A percentile compares a stretch with the other conserved stretches of the same genome.
phyloP scores from a whole-genome alignment of 2,113 vertebrate genomes.

The Pteronura brasiliensis region DNA sequence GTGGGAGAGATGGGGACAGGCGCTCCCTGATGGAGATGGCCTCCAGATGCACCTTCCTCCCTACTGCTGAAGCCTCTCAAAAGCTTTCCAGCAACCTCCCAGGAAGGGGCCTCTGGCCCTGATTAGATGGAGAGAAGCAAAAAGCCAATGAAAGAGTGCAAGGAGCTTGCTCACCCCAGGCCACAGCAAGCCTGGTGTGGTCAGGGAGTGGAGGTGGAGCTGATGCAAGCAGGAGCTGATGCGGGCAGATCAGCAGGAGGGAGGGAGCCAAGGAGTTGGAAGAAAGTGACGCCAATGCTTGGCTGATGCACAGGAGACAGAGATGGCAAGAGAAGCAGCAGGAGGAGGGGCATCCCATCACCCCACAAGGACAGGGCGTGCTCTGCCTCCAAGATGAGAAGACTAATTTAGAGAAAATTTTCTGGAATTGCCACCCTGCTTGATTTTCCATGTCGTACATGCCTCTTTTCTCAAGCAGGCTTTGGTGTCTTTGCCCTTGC shows the following conservation, averaged over 20 bases:
- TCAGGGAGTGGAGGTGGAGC: not conserved
- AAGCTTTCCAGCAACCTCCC: not conserved
- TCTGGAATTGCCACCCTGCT: not conserved
- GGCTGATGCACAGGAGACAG: not conserved
- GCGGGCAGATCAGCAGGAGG: not conserved
- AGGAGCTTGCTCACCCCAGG: not conserved
- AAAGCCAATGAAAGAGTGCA: not conserved
- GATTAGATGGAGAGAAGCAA: not conserved
- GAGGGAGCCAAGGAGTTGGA: not conserved
- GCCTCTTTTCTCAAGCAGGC: not conserved
- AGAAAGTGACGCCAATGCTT: not conserved
- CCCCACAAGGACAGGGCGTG: not conserved
- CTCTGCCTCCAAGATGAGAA: not conserved
- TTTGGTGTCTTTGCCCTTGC: not conserved
- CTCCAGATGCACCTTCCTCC: not conserved
- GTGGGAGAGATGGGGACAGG: not conserved
- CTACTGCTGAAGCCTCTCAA: not conserved
- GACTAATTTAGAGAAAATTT: not conserved
- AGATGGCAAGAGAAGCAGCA: not conserved
- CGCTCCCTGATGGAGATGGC: too few relatives aligned
- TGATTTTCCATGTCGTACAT: not conserved
- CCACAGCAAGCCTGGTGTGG: not conserved
- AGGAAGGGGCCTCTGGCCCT: not conserved
- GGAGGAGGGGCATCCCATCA: not conserved
- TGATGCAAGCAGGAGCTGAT: not conserved